Conservation (phyloP, 2,888 invertebrate genomes). For the Horisme vitalbata region DNA sequence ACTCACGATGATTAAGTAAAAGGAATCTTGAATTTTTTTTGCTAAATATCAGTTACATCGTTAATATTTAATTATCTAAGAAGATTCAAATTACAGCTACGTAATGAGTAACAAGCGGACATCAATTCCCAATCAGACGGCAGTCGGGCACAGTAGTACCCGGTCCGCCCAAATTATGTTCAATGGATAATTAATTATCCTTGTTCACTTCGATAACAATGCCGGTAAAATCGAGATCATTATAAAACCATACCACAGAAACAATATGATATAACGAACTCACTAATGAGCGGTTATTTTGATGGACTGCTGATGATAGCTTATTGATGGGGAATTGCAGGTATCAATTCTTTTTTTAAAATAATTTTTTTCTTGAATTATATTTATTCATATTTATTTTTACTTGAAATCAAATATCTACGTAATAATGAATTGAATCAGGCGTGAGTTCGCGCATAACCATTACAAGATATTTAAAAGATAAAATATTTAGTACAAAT, state of each 20-base stretch:
- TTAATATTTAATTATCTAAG: background rate
- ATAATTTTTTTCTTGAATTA: background rate
- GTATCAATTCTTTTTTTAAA: background rate
- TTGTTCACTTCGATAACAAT: slow-evolving; percentile 74
- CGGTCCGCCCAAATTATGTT: slow-evolving; percentile 79
- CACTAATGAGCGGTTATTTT: slow-evolving; percentile 34
- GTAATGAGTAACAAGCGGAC: slow-evolving; percentile 48
- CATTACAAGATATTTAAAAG: no score
- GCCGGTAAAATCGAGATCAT: slow-evolving; percentile 61
- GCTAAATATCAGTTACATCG: background rate
- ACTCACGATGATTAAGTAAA: no score
- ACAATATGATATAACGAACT: slow-evolving; percentile 28
- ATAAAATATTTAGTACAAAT: no score
- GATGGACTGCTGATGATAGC: slow-evolving; percentile 8
- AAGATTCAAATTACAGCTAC: slow-evolving; percentile 7
- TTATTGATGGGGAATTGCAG: slow-evolving; percentile 2
- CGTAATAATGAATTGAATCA: no score
- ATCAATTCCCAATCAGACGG: slow-evolving; percentile 56
- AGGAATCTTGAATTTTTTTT: no score
- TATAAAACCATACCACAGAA: slow-evolving; percentile 49
- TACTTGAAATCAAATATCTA: no score
- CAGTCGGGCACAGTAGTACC: slow-evolving; percentile 58
- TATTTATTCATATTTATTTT: no score
- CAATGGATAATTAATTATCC: slow-evolving; percentile 79
- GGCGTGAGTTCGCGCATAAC: no score